A percentile compares a stretch with the other conserved stretches of the same genome.
Conservation (phyloP, 1,140 invertebrate species). For the Drosophila nasuta region DNA sequence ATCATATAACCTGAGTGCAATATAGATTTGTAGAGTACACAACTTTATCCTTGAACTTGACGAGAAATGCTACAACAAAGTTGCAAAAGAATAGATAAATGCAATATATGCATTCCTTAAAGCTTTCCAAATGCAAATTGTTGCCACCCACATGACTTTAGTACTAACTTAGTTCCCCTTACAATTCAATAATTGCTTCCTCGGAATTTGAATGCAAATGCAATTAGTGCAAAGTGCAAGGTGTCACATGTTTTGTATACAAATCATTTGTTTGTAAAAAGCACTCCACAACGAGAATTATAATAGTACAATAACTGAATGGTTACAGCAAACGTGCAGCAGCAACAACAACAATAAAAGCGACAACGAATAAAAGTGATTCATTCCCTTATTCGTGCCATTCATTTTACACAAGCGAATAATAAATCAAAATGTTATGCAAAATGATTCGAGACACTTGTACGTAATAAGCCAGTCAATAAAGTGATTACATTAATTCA, state of each 20-base stretch:
- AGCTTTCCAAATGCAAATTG: neutral
- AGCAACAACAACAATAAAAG: constrained; percentile 10
- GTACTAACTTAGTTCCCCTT: constrained; percentile 9
- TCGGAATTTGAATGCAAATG: constrained; percentile 50
- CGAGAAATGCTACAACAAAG: neutral
- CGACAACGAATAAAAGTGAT: constrained; percentile 38
- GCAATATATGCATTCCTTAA: too few relatives aligned
- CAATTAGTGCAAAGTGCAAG: constrained; percentile 70
- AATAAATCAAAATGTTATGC: constrained; percentile 59
- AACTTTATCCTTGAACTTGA: constrained; percentile 1
- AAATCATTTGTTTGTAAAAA: constrained; percentile 34
- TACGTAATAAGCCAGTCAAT: constrained; percentile 23
- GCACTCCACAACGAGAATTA: constrained; percentile 14
- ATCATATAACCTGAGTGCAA: neutral
- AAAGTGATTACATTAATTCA: constrained; percentile 13
- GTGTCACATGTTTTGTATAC: constrained; percentile 65
- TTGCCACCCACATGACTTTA: neutral
- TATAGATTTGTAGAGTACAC: neutral
- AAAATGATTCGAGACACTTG: constrained; percentile 11
- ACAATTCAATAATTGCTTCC: constrained; percentile 32
- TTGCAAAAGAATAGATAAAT: neutral
- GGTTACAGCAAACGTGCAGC: constrained; percentile 4
- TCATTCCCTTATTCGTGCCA: constrained; percentile 56
- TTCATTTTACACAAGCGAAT: constrained; percentile 24
- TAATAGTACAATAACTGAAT: constrained; percentile 20